These are phyloP conservation scores for Isoperla grammatica DNA, from an alignment of 2,888 invertebrate genomes.

Conservation along the genomic window DNA sequence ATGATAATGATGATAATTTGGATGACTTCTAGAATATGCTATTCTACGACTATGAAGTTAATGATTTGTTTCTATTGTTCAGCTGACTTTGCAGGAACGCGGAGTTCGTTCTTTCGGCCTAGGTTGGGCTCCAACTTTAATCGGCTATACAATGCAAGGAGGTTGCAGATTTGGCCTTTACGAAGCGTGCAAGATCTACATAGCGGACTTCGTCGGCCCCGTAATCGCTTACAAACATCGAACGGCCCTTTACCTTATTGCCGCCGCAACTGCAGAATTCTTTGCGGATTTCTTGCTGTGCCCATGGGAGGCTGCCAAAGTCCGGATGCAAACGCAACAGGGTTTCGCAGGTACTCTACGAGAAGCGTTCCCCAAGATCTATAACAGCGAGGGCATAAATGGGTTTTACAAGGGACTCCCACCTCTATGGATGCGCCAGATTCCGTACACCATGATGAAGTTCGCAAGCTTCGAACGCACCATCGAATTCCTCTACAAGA, in stretches of 20 bases:
- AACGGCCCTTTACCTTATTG: constrained; percentile 79
- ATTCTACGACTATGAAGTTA: too few species aligned
- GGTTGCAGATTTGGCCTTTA: constrained; percentile 98
- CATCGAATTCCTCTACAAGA: constrained; percentile 81
- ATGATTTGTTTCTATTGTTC: too few species aligned
- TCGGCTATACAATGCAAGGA: constrained; percentile 48
- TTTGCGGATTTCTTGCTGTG: constrained; percentile 96
- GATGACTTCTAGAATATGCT: too few species aligned
- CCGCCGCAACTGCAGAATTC: constrained; percentile 98
- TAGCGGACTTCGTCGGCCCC: constrained; percentile 77
- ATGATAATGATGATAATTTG: too few species aligned
- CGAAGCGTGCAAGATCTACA: constrained; percentile 89
- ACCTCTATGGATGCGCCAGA: constrained; percentile 95
- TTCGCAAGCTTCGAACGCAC: constrained; percentile 98
- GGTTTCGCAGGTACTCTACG: constrained; percentile 86
- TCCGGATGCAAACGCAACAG: constrained; percentile 92
- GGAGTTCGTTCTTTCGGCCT: too few species aligned
- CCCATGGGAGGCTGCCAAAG: constrained; percentile 95
- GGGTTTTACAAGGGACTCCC: constrained; percentile 96
- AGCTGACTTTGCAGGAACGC: too few species aligned
- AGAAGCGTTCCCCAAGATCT: constrained; percentile 88
- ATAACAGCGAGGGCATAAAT: constrained; percentile 75
- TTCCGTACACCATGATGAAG: constrained; percentile 99
- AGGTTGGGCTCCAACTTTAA: too few species aligned
- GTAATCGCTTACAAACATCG: constrained; percentile 87